Evolutionary conservation across 2,888 invertebrate species (phyloP), one percentile per base, ranked within the genome.

Genomic region (Cataglyphis altisquamis): DNA sequence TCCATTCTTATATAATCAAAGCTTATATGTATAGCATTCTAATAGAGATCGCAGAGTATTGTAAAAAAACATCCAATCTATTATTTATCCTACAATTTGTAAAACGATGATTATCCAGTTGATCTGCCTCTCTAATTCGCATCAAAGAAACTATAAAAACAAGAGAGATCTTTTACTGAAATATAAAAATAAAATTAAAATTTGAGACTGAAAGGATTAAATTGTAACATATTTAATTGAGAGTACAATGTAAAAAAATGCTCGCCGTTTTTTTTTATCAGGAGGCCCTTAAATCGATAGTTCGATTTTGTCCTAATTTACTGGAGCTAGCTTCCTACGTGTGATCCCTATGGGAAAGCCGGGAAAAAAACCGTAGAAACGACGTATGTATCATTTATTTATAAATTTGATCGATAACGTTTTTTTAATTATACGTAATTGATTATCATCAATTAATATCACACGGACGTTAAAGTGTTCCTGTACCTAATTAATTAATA

Each of bases 401-500:
- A 15, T 21, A 57, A 41, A 41, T 72, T 36, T n/a, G 25, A 32
- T 48, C n/a, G 83, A 86, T 87, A 87, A 87, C 87, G 85, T 87
- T 89, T 90, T 91, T 91, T 86, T 84, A 41, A 91, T 91, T 90
- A 81, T 91, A 92, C 84, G 86, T 90, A 91, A 91, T 91, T 92
- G 83, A 92, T 92, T 90, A 93, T 91, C 88, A 92, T 93, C 90
- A 88, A 90, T 92, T 90, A 91, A 92, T 93, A 92, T 93, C 91
- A 92, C 91, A 92, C 92, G 92, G 93, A 92, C 90, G 91, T 92
- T 92, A 91, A 94, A 94, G 94, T 94, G 94, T 94, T 94, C 94
- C 94, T 94, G 94, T 94, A 94, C 92, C 94, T 94, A 93, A 94
- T 93, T 93, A 93, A 93, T 94, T 92, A 86, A 91, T 91, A 86